A percentile compares a stretch with the other conserved stretches of the same genome.
Conservation (phyloP, 2,113 vertebrate species). For the Mus musculus region DNA sequence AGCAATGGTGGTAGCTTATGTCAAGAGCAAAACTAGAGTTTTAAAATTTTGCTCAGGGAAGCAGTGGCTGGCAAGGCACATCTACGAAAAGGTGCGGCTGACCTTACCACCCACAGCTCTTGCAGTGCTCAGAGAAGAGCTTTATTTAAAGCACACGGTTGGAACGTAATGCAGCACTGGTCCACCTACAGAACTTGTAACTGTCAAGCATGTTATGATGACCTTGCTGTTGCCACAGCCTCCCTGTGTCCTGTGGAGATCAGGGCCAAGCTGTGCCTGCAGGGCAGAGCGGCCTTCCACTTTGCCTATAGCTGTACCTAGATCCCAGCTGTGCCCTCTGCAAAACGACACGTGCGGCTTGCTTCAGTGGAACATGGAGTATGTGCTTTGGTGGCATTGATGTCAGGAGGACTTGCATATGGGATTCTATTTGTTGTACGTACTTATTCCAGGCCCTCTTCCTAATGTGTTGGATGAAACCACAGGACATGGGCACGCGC, state of each 20-base stretch:
- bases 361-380: not conserved
- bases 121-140: not conserved
- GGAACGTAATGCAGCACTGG: not conserved
- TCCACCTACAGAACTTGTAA: constrained; percentile 10
- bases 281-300: not conserved
- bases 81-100: not conserved
- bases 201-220: constrained; percentile 39
- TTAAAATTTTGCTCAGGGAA: not conserved
- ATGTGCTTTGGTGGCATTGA: not conserved
- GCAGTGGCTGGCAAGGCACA: not conserved
- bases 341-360: not conserved
- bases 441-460: not conserved
- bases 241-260: not conserved
- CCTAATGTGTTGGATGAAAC: not conserved
- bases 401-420: not conserved
- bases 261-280: not conserved
- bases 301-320: not conserved
- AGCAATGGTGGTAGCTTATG: not conserved
- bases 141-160: not conserved
- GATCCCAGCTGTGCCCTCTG: not conserved
- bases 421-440: not conserved
- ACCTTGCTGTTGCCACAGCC: not conserved
- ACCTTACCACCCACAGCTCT: not conserved
- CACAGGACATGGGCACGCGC: not conserved
- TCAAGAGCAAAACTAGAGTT: constrained; percentile 22